Base-by-base conservation (phyloP, 2,888 invertebrate species). In the Phorcus lineatus region DNA sequence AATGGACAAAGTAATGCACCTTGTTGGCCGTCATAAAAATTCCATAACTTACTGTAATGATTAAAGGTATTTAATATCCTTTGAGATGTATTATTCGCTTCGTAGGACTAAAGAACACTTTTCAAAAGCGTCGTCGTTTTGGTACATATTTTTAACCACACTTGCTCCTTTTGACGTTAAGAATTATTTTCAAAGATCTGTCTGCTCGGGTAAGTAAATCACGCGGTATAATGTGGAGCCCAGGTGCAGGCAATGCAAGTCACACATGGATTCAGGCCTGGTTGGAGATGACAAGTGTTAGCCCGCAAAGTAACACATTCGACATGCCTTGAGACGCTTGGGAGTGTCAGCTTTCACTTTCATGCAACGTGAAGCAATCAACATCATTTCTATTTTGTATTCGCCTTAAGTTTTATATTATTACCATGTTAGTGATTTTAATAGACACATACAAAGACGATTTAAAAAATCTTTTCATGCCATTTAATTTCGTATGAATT, bases 1-100 rank as follows among this genome's bases (percentile, higher is more conserved):
- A 28, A 24, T 24, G 62, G 28, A 62, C 62, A 62, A 62, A 62
- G 62, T 28, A 62, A 24, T 62, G 62, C 62, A 62, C 62, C 62
- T 62, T 62, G 62, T 62, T 28, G 62, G 62, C 28, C 28, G 62
- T 28, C 62, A 62, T 62, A 62, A 62, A 62, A 24, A 62, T 62
- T 62, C 62, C 62, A 24, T 28, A 31, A 62, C 62, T 28, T 62
- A 62, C 62, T 28, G 62, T 62, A 62, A 62, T 62, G 28, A 62
- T 62, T 62, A 17, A 24, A 62, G 28, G 16, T 24, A 62, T 62
- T 62, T 62, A 28, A 19, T 11, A 28, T 28, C 2, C 28, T 28
- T 62, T 62, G 22, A 62, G 16, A 3, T 13, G 62, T 62, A 62
- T 62, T 62, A 62, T 24, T 62, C 62, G 62, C 62, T 62, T 62